Evolutionary conservation across 2,797 vertebrate species (phyloP).

Genomic region (Danio jaintianensis): DNA sequence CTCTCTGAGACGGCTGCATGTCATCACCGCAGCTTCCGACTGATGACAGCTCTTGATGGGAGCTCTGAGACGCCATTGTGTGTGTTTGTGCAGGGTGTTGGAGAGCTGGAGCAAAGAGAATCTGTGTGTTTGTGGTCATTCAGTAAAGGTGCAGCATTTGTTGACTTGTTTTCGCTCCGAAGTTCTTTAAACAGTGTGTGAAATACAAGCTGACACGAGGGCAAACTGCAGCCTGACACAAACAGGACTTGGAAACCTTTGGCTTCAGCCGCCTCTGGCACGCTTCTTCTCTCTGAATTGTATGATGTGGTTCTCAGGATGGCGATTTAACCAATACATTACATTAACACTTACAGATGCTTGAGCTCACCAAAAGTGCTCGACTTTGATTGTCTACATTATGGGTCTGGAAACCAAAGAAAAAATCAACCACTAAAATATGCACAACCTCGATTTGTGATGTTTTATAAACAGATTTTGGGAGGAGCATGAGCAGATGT

Average conservation of each 20-base stretch:
- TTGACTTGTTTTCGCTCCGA: conserved; percentile 50
- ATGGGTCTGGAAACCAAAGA: neutral
- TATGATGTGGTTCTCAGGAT: neutral
- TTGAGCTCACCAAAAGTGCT: neutral
- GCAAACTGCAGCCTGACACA: conserved; percentile 19
- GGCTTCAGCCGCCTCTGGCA: neutral
- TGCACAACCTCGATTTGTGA: no score
- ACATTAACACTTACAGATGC: no score
- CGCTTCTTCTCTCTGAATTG: neutral
- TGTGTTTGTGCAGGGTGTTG: conserved; percentile 17
- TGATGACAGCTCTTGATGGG: conserved; percentile 53
- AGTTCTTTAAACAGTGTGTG: conserved; percentile 48
- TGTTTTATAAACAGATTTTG: no score
- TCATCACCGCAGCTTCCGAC: conserved; percentile 52
- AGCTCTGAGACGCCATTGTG: conserved; percentile 51
- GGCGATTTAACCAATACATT: neutral
- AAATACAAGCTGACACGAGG: conserved; percentile 54
- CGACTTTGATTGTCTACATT: neutral
- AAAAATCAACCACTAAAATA: no score
- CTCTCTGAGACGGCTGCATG: conserved; percentile 46
- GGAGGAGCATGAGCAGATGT: no score
- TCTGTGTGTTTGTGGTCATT: conserved; percentile 5
- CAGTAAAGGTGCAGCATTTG: conserved; percentile 51
- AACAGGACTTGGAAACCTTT: neutral
- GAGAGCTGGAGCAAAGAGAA: conserved; percentile 6